Evolutionary conservation across 2,888 invertebrate species (phyloP).

Genomic region (Dolomedes plantarius): DNA sequence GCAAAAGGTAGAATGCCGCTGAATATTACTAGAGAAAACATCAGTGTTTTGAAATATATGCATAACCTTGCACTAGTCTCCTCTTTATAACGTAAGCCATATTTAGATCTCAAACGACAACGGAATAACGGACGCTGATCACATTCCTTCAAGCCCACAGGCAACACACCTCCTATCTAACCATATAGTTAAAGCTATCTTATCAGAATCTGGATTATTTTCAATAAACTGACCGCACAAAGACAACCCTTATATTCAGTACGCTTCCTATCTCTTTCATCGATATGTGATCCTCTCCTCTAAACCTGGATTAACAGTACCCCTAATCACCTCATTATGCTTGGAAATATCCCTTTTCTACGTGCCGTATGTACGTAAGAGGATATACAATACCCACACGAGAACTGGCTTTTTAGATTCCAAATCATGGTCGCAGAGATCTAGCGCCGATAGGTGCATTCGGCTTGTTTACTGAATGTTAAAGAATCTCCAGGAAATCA

Average conservation of each 20-base stretch:
- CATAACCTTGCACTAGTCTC: too few species aligned
- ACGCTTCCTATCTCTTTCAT: background rate
- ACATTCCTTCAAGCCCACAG: too few species aligned
- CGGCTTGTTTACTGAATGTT: constrained; percentile 33
- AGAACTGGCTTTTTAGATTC: background rate
- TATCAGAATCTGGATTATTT: background rate
- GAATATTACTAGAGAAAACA: too few species aligned
- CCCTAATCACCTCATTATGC: constrained; percentile 23
- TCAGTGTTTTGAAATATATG: too few species aligned
- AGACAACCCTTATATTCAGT: background rate
- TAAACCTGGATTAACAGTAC: background rate
- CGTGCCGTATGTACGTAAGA: constrained; percentile 24
- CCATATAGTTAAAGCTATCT: background rate
- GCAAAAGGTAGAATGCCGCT: too few species aligned
- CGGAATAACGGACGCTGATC: too few species aligned
- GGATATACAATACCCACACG: background rate
- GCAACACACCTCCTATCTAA: background rate
- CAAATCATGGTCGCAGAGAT: background rate
- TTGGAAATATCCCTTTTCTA: constrained; percentile 33
- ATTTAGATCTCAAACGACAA: too few species aligned
- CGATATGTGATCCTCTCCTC: background rate
- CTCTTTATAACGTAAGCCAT: too few species aligned
- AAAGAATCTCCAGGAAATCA: constrained; percentile 56
- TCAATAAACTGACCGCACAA: background rate
- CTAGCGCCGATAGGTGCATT: background rate